Evolutionary conservation across 1,140 invertebrate species (phyloP).

Genomic region (Mya arenaria): DNA sequence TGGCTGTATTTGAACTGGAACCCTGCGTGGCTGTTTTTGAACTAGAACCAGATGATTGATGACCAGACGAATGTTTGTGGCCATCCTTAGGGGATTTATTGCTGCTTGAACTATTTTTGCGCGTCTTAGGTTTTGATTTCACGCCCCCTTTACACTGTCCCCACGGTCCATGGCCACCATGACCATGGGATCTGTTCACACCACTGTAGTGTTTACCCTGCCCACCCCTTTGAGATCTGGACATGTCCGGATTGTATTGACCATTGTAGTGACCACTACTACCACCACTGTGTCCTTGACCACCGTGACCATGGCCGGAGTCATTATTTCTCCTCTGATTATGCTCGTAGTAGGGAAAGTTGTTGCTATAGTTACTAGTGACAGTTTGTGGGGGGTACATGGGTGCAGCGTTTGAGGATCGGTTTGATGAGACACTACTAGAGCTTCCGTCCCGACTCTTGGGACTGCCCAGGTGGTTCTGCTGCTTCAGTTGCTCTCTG

Average conservation of each 20-base stretch:
- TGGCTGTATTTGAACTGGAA: not conserved
- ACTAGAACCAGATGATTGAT: no score
- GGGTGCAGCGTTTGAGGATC: slow-evolving; percentile 36
- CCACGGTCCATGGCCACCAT: no score
- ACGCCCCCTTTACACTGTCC: no score
- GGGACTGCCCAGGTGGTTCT: slow-evolving; percentile 4
- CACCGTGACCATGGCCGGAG: not conserved
- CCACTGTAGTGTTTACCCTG: not conserved
- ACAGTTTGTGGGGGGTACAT: slow-evolving; percentile 13
- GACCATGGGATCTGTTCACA: not conserved
- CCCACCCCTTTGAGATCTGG: not conserved
- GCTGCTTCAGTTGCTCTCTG: slow-evolving; percentile 60
- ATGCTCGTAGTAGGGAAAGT: slow-evolving; percentile 30
- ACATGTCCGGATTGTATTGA: not conserved
- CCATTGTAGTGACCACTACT: not conserved
- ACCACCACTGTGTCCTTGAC: not conserved
- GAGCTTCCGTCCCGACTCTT: slow-evolving; percentile 69
- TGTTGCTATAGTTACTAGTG: slow-evolving; percentile 25
- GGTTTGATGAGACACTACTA: slow-evolving; percentile 73
- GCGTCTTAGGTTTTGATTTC: not conserved
- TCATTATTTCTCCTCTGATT: slow-evolving; percentile 34
- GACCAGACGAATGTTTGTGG: not conserved
- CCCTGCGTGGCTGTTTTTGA: not conserved
- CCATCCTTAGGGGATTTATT: not conserved
- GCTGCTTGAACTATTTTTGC: not conserved